Conservation (phyloP, 53 echinoderm and acorn worm genomes). For the Arbacia lixula region DNA sequence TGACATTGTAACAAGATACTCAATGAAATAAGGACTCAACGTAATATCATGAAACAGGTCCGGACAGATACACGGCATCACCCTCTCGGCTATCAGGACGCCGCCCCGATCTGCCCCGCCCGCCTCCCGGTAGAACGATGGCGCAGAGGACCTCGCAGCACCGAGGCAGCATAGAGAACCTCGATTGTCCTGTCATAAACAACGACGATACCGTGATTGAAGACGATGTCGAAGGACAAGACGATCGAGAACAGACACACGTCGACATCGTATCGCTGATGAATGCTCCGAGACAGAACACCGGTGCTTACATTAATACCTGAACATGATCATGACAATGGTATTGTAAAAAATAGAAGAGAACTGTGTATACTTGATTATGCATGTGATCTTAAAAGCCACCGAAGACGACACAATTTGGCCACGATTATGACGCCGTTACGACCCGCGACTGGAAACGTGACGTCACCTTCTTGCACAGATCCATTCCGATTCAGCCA, state of each 20-base stretch:
- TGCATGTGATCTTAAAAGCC: too few relatives aligned
- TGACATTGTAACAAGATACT: neutral
- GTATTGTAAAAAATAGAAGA: too few relatives aligned
- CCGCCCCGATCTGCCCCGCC: neutral
- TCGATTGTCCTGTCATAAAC: neutral
- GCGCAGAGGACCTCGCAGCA: neutral
- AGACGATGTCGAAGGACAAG: neutral
- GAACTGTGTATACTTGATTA: too few relatives aligned
- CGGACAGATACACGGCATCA: constrained; percentile 21
- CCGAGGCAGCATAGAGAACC: neutral
- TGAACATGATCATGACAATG: too few relatives aligned
- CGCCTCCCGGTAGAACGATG: neutral
- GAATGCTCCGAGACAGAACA: neutral
- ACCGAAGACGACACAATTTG: too few relatives aligned
- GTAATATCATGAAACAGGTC: neutral
- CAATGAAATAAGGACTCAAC: neutral
- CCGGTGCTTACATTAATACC: neutral
- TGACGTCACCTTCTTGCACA: too few relatives aligned
- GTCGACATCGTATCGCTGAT: constrained; percentile 25
- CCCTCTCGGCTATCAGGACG: constrained; percentile 1
- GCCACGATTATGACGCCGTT: too few relatives aligned
- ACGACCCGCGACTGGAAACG: too few relatives aligned
- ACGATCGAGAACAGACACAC: constrained; percentile 6
- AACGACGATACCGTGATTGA: constrained; percentile 2
- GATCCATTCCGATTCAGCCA: too few relatives aligned